These are phyloP conservation scores for Sipunculus nudus DNA, from an alignment of 2,888 invertebrate genomes.

Conservation along the genomic window DNA sequence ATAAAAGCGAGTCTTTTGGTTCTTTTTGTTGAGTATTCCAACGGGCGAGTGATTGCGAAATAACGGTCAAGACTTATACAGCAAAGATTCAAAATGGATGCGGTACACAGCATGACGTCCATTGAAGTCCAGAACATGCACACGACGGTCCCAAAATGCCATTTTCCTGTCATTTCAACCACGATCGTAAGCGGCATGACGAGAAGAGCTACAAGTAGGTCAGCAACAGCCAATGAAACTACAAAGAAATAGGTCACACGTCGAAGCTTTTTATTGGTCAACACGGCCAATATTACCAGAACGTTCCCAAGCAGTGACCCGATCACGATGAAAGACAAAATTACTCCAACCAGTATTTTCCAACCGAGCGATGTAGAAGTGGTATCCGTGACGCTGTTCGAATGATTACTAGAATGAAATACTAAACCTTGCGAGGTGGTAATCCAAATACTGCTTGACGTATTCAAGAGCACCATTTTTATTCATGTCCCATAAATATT, in stretches of 20 bases:
- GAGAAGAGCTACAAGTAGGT: conserved; percentile 42
- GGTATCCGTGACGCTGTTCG: no score
- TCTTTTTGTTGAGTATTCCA: conserved; percentile 53
- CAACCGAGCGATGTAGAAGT: no score
- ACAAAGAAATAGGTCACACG: conserved; percentile 47
- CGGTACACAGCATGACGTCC: conserved; percentile 61
- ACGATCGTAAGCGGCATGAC: conserved; percentile 44
- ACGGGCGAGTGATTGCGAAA: conserved; percentile 59
- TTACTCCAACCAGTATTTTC: conserved; percentile 7
- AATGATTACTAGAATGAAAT: no score
- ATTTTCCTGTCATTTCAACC: conserved; percentile 39
- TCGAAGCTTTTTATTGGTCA: conserved; percentile 37
- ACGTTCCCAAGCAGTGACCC: conserved; percentile 39
- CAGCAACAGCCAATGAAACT: conserved; percentile 41
- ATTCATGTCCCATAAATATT: no score
- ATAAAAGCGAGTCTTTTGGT: conserved; percentile 45
- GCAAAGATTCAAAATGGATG: conserved; percentile 60
- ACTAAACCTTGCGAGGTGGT: no score
- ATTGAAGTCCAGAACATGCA: conserved; percentile 43
- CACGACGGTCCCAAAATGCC: conserved; percentile 36
- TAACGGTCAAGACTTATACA: conserved; percentile 61
- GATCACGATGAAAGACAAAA: conserved; percentile 26
- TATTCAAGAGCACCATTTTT: no score
- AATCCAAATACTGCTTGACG: no score
- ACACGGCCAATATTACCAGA: conserved; percentile 42